Conservation (phyloP, 2,888 invertebrate species). For the Cephus pulcher region DNA sequence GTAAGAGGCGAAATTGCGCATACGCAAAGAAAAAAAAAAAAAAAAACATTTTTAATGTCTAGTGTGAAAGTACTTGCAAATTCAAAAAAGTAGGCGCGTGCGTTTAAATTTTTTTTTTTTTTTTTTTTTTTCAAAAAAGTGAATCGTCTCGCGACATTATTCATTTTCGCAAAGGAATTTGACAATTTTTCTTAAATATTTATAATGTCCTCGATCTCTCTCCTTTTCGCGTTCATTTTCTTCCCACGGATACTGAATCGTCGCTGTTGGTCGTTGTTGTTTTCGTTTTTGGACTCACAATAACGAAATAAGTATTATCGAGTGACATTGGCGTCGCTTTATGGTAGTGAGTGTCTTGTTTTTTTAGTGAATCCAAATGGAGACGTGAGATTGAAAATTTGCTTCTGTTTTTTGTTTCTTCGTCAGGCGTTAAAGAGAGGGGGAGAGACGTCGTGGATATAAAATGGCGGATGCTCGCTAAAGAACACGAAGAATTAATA, state of each 20-base stretch:
- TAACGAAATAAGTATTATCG: not conserved
- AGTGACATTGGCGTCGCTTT: not conserved
- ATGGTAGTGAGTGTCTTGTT: not conserved
- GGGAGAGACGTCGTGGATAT: not conserved
- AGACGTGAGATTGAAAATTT: not conserved
- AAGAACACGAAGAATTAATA: not conserved
- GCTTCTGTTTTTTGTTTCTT: not conserved
- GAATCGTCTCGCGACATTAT: not conserved
- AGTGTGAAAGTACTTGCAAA: not conserved
- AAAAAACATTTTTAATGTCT: not conserved
- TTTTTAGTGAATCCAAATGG: not conserved
- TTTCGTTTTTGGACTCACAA: not conserved
- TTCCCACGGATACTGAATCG: not conserved
- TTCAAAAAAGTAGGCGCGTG: not conserved
- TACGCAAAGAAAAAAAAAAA: not conserved
- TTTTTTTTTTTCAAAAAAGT: not conserved
- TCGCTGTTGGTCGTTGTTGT: not conserved
- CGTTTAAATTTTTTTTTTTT: not conserved
- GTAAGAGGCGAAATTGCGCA: too few relatives aligned
- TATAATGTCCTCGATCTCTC: not conserved
- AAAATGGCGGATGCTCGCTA: not conserved
- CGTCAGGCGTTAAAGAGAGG: not conserved
- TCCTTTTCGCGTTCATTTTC: not conserved
- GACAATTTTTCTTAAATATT: too few relatives aligned
- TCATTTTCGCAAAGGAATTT: not conserved